phyloP scores from a whole-genome alignment of 2,113 vertebrate genomes.

The Bucco capensis region DNA sequence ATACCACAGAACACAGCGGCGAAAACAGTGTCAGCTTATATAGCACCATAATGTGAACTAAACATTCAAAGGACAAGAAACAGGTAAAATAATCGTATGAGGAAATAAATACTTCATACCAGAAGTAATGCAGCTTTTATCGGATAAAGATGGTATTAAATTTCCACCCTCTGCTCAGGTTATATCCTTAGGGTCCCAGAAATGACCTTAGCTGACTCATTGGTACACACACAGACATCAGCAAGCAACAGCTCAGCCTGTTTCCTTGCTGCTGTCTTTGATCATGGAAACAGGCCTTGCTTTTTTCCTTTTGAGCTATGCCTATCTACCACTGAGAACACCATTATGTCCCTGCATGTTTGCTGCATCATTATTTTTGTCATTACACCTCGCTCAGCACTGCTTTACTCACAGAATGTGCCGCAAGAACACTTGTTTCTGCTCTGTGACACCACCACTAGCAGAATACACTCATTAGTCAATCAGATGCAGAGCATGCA shows the following conservation, averaged over 20 bases:
- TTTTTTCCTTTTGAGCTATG: neutral
- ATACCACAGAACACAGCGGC: neutral
- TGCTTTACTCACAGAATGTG: rapidly evolving
- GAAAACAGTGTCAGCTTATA: neutral
- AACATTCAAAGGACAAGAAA: neutral
- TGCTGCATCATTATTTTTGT: neutral
- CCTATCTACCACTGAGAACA: neutral
- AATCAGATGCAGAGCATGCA: neutral
- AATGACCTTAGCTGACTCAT: neutral
- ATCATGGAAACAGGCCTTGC: rapidly evolving
- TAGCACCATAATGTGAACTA: rapidly evolving
- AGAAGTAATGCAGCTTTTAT: neutral
- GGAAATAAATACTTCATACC: neutral
- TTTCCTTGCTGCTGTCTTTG: neutral
- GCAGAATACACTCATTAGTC: neutral
- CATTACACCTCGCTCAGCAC: neutral
- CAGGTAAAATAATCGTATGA: rapidly evolving
- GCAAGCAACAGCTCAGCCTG: neutral
- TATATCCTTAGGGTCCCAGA: neutral
- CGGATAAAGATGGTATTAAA: neutral
- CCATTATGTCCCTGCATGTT: neutral
- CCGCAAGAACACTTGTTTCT: neutral
- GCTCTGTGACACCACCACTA: neutral
- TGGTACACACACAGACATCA: rapidly evolving
- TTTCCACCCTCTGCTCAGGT: neutral